phyloP scores from a whole-genome alignment of 2,797 vertebrate genomes.

The Strix occidentalis region DNA sequence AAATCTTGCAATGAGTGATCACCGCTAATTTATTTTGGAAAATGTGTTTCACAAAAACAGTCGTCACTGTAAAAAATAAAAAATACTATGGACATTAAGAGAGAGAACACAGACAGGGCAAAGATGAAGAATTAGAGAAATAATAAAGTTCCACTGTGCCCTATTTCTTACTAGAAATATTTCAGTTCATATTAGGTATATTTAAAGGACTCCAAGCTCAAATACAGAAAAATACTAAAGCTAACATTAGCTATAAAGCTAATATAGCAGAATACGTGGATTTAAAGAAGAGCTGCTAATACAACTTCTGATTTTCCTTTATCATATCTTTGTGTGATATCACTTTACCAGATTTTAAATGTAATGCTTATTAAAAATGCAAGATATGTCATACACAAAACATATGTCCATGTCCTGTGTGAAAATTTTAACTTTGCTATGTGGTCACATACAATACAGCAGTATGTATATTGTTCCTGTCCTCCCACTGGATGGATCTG shows the following conservation, averaged over 20 bases:
- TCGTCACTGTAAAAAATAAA: not conserved
- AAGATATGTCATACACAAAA: not conserved
- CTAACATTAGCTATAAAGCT: not conserved
- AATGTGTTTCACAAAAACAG: not conserved
- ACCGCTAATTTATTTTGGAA: not conserved
- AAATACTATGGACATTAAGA: not conserved
- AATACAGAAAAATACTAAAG: constrained; percentile 16
- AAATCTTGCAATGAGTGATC: not conserved
- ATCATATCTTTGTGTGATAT: not conserved
- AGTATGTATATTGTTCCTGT: not conserved
- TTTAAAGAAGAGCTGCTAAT: not conserved
- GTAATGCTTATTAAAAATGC: not conserved
- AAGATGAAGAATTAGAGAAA: not conserved
- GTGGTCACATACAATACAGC: not conserved
- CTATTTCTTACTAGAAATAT: not conserved
- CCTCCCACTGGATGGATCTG: not conserved
- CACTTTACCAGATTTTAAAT: not conserved
- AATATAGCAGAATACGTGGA: not conserved
- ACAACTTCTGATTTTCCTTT: not conserved
- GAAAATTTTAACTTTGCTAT: not conserved
- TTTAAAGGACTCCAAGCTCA: not conserved
- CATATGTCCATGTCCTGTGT: not conserved
- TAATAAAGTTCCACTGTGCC: not conserved
- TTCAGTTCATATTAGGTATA: not conserved
- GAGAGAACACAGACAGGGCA: not conserved